A percentile compares a stretch with the other conserved stretches of the same genome.
These are phyloP conservation scores for Acestrorhynchus altus DNA, from an alignment of 2,797 vertebrate species.

Conservation along the genomic window DNA sequence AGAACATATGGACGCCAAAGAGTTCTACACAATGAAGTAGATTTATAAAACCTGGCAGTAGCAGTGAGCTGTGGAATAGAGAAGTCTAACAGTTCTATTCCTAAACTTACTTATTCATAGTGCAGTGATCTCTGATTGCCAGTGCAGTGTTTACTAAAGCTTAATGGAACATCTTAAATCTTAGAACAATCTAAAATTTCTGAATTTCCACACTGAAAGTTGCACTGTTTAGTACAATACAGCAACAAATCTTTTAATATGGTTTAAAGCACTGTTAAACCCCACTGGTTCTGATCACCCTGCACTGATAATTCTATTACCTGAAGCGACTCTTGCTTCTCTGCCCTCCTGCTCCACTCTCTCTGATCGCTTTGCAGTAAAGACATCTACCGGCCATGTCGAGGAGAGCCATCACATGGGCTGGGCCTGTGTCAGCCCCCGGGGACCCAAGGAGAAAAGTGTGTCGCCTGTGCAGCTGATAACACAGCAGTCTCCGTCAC, in stretches of 20 bases:
- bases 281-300: constrained; percentile 1
- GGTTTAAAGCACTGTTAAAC: not conserved
- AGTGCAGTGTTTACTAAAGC: too few species aligned
- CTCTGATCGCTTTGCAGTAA: constrained; percentile 55
- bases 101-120: too few species aligned
- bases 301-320: constrained; percentile 27
- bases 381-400: constrained; percentile 67
- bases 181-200: too few species aligned
- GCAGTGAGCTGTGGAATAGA: too few species aligned
- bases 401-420: constrained; percentile 66
- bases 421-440: constrained; percentile 64
- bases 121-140: too few species aligned
- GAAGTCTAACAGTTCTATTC: too few species aligned
- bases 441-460: constrained; percentile 66
- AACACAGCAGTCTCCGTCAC: constrained; percentile 73
- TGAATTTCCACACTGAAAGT: too few species aligned
- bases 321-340: constrained; percentile 17
- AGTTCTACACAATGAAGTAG: too few species aligned
- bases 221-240: not conserved
- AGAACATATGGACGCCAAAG: too few species aligned
- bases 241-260: too few species aligned
- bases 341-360: constrained; percentile 12
- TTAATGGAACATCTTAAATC: too few species aligned
- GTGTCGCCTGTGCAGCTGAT: constrained; percentile 77
- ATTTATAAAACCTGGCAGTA: too few species aligned